These are phyloP conservation scores for Leptinotarsa juncta DNA, from an alignment of 2,888 invertebrate genomes.

Conservation along the genomic window DNA sequence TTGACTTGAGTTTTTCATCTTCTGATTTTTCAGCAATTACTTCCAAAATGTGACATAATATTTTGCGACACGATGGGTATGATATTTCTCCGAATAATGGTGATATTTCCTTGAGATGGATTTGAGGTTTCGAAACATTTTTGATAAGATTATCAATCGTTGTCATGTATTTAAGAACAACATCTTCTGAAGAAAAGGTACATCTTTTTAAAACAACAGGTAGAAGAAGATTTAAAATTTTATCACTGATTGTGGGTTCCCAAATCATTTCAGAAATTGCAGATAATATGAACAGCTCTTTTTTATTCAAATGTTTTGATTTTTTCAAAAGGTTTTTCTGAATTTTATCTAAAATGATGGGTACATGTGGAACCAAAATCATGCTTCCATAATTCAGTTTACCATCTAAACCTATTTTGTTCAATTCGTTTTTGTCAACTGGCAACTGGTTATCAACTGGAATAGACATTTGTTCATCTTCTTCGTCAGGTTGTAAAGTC, in stretches of 20 bases:
- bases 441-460: constrained; percentile 64
- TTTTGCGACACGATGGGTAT: constrained; percentile 75
- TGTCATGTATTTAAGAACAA: constrained; percentile 76
- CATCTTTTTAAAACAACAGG: constrained; percentile 79
- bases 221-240: constrained; percentile 76
- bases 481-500: constrained; percentile 73
- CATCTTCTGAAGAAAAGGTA: constrained; percentile 74
- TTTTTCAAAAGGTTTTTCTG: constrained; percentile 74
- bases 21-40: constrained; percentile 70
- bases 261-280: constrained; percentile 81
- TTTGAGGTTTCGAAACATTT: constrained; percentile 73
- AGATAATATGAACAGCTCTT: constrained; percentile 80
- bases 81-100: constrained; percentile 79
- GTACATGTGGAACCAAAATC: constrained; percentile 80
- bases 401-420: constrained; percentile 58
- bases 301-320: constrained; percentile 72
- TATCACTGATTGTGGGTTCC: constrained; percentile 75
- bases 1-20: constrained; percentile 61
- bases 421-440: constrained; percentile 55
- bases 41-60: constrained; percentile 74
- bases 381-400: constrained; percentile 78
- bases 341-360: constrained; percentile 77
- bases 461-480: constrained; percentile 64
- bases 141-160: constrained; percentile 82
- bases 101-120: constrained; percentile 77